Evolutionary conservation across 2,888 invertebrate genomes (phyloP), one percentile per base, ranked within the genome.

Genomic region (Cordylochernes scorpioides): DNA sequence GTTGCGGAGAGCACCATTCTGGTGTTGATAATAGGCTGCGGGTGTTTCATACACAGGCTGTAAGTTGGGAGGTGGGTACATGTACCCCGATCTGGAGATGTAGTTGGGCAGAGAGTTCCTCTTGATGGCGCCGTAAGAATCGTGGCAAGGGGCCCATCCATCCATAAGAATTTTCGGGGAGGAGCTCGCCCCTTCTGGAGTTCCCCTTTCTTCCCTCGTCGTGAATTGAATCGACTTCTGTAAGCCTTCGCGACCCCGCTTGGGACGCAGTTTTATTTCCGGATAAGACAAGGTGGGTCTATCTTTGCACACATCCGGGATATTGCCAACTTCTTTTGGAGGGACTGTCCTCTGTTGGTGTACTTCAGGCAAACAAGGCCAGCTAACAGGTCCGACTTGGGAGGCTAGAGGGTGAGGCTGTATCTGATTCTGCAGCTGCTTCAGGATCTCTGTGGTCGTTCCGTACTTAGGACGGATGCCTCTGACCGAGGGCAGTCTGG

Each of bases 381-480:
- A 67, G 9, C 65, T 61, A 38, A 64, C 59, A 41, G 54, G 53
- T 18, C 50, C 46, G 22, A 44, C 43, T 13, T 35, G 34, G 21
- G 40, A 35, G 5, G 41, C 44, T 42, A 58, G 36, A 53, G 55
- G 34, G n/a, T 44, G 45, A 25, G 46, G 53, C 31, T 53, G 52
- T 25, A 66, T 53, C 42, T 73, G 69, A 31, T 66, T 66, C 48
- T 73, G 71, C 59, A 75, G 68, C 49, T 75, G 75, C 43, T 73
- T 68, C 1, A 77, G 57, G 22, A 77, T 71, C 45, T 74, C 74
- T 37, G 41, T 71, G 4, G 67, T 68, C 1, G 74, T 69, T 8
- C 71, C 72, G 39, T 75, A 68, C 8, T 19, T 24, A 7, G 25
- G 14, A 28, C 34, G 25, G 24, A 40, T 40, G 7, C 40, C 40